Conservation (phyloP, 2,888 invertebrate species). For the Torymus aiolomorphi region DNA sequence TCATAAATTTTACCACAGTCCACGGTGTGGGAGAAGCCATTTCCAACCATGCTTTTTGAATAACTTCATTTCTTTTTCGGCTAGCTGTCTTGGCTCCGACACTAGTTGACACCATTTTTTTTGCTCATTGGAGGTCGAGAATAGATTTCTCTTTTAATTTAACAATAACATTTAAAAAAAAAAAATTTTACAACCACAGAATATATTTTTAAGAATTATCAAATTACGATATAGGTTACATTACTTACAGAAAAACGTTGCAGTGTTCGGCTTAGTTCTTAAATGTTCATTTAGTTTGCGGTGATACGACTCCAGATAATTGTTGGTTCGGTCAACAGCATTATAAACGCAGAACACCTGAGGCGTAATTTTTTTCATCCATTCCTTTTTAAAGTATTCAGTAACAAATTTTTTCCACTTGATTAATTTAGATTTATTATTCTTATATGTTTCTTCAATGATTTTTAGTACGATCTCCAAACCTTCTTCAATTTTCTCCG, state of each 20-base stretch:
- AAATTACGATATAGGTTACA: no score
- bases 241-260: slow-evolving; percentile 3
- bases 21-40: no score
- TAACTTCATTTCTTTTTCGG: no score
- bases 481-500: neutral
- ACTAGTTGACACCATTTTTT: no score
- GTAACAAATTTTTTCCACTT: slow-evolving; percentile 12
- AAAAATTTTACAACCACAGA: no score
- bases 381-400: slow-evolving; percentile 18
- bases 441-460: neutral
- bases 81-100: no score
- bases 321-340: neutral
- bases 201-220: no score
- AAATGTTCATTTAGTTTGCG: neutral
- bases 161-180: no score
- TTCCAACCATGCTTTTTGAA: no score
- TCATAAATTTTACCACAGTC: no score
- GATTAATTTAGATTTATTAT: neutral
- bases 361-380: slow-evolving; percentile 26
- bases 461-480: neutral
- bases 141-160: no score
- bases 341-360: slow-evolving; percentile 10
- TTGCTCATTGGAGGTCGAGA: no score
- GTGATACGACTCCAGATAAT: slow-evolving; percentile 30
- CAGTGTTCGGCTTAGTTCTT: neutral